Conservation (phyloP, 53 echinoderm and acorn worm species). For the Echinometra lucunter region DNA sequence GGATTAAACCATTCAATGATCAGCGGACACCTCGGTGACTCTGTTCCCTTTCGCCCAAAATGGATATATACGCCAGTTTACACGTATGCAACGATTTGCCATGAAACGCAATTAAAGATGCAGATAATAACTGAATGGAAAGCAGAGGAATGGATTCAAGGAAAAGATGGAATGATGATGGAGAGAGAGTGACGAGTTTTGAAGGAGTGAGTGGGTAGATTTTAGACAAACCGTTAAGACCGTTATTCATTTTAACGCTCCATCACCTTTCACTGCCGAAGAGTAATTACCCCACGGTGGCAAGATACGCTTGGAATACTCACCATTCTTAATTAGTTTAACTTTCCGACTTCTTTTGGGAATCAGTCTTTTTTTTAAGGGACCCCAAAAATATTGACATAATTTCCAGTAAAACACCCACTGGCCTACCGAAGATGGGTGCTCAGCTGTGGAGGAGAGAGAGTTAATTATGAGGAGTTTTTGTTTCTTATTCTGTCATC, state of each 20-base stretch:
- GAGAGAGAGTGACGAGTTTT: not conserved
- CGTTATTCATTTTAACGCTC: slow-evolving; percentile 60
- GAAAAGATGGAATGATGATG: not conserved
- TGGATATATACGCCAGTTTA: not conserved
- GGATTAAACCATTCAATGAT: not conserved
- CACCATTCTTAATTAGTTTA: slow-evolving; percentile 58
- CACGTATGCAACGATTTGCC: not conserved
- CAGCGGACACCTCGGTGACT: not conserved
- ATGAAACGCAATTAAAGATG: not conserved
- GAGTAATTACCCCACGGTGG: slow-evolving; percentile 50
- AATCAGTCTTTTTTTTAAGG: not conserved
- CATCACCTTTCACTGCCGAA: not conserved
- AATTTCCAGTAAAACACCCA: slow-evolving; percentile 33
- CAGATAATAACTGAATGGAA: not conserved
- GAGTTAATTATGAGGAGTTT: slow-evolving; percentile 43
- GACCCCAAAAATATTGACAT: slow-evolving; percentile 51
- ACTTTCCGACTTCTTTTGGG: slow-evolving; percentile 34
- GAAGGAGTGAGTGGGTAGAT: slow-evolving; percentile 44
- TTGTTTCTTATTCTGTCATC: not conserved
- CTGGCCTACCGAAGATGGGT: not conserved
- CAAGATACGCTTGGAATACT: slow-evolving; percentile 13
- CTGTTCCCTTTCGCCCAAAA: not conserved
- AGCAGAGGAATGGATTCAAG: not conserved
- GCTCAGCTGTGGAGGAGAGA: slow-evolving; percentile 61
- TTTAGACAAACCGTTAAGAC: slow-evolving; percentile 46